These are phyloP conservation scores for Phrixothrix hirtus DNA, from an alignment of 2,888 invertebrate species.

Conservation along the genomic window DNA sequence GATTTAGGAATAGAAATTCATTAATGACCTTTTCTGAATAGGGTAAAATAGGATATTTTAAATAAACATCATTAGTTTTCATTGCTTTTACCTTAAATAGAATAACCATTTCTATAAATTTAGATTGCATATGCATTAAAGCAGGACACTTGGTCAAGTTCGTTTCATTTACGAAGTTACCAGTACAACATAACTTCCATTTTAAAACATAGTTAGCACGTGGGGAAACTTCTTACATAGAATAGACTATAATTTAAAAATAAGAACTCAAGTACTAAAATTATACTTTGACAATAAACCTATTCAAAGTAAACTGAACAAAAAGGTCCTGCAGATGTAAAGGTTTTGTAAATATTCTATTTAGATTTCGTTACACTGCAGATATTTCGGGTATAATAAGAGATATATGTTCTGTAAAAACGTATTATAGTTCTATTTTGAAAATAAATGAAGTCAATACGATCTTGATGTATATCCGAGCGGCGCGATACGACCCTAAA, in stretches of 20 bases:
- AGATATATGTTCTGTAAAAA: slow-evolving; percentile 10
- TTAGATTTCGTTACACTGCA: slow-evolving; percentile 13
- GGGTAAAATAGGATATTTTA: no score
- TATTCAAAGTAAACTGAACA: no score
- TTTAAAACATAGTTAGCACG: no score
- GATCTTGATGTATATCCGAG: slow-evolving; percentile 31
- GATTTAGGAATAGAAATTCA: no score
- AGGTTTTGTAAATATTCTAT: slow-evolving; percentile 12
- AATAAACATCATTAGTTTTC: no score
- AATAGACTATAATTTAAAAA: not conserved
- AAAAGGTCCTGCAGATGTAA: not conserved
- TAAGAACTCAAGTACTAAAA: not conserved
- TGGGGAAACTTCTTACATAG: no score
- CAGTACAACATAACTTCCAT: no score
- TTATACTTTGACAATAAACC: not conserved
- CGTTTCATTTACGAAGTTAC: not conserved
- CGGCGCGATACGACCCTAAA: slow-evolving; percentile 29
- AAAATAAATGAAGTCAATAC: slow-evolving; percentile 31
- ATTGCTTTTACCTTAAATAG: no score
- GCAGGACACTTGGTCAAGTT: no score
- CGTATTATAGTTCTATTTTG: slow-evolving; percentile 26
- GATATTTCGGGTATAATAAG: slow-evolving; percentile 10
- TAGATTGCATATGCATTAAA: no score
- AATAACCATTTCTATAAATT: no score
- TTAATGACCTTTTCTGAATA: no score